These are phyloP conservation scores for Mus spretus DNA, from an alignment of 2,797 vertebrate genomes.

Conservation along the genomic window DNA sequence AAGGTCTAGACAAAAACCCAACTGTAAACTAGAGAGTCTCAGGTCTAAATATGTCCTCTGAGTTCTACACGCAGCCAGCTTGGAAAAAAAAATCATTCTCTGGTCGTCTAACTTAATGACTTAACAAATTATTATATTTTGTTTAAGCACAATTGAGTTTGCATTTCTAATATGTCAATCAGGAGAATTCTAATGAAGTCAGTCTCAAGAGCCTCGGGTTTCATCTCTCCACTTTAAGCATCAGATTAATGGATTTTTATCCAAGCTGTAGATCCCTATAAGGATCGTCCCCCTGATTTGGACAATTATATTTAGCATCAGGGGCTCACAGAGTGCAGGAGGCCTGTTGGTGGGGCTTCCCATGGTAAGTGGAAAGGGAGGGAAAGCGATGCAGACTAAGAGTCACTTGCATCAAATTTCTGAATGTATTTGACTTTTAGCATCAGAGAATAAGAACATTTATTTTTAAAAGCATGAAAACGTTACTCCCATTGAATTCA, in stretches of 20 bases:
- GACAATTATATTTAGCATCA: background rate
- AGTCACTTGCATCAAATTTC: background rate
- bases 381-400: background rate
- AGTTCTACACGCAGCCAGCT: background rate
- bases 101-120: conserved; percentile 14
- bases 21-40: background rate
- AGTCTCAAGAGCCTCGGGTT: background rate
- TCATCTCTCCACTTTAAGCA: background rate
- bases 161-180: conserved; percentile 8
- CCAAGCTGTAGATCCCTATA: background rate
- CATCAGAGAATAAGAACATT: conserved; percentile 38
- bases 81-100: background rate
- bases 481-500: background rate
- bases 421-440: background rate
- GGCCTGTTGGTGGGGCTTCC: background rate
- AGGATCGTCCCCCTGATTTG: background rate
- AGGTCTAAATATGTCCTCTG: background rate
- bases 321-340: background rate
- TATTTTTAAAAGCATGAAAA: conserved; percentile 5
- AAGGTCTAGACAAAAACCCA: background rate
- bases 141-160: conserved; percentile 34
- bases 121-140: conserved; percentile 18
- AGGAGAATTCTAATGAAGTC: conserved; percentile 37
- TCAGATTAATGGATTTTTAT: conserved; percentile 10
- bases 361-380: background rate